Base-by-base conservation (phyloP, 2,888 invertebrate species). In the Drepana falcataria region DNA sequence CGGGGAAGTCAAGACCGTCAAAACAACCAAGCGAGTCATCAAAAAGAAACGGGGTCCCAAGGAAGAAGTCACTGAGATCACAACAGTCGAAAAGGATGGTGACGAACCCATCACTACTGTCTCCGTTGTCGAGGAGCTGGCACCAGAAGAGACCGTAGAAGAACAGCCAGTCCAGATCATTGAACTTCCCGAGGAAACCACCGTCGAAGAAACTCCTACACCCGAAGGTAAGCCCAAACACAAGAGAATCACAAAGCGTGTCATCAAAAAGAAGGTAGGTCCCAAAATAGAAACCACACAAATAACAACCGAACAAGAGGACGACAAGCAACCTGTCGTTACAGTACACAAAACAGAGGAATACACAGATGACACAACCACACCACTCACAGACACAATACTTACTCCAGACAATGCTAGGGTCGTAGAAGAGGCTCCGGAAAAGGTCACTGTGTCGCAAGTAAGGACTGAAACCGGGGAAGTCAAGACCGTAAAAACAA, bases 231-330 rank as follows among this genome's bases (percentile, higher is more conserved):
- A 61, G 58, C n/a, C 58, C 35, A 49, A 37, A 37, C 48, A 44
- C 33, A 51, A 35, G 40, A 48, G n/a, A 37, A 51, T 52, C 58
- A 62, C 56, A 54, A 79, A 69, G 57, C 63, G 71, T 21, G 61
- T 72, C 3, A 70, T 78, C 33, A 75, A 67, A 37, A 85, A 78
- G 61, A 64, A 66, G 35, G 71, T 72, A 37, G 37, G 37, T 37
- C 37, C 37, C 37, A 37, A 37, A 37, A 37, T 37, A 2, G 37
- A 63, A 66, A 65, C 59, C n/a, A 73, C 87, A 1, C 53, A 78
- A 54, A 63, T 92, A 61, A 82, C 59, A n/a, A 71, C 87, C 1
- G 53, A 78, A 53, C 83, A 87, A 67, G 89, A 91, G 71, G 81
- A 85, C 57, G 83, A 85, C 47, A 37, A 37, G 4, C 37, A 37